Conservation (phyloP, 1,140 invertebrate genomes). For the Pemphigus obesinymphae region DNA sequence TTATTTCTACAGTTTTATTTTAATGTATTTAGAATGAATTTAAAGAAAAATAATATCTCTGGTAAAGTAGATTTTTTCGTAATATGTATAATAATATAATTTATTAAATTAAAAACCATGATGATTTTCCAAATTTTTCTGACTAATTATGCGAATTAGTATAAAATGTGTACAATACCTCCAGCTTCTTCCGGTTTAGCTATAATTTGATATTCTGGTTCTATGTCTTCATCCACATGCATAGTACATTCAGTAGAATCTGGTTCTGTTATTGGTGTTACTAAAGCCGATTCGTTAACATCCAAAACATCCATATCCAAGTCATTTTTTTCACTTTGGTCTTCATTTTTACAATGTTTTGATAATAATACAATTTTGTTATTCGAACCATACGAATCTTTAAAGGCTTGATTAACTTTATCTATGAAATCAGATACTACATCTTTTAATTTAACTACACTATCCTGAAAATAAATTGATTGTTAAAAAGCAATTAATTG, state of each 20-base stretch:
- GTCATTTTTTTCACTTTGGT: background rate
- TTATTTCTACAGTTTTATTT: too few species aligned
- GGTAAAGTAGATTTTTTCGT: too few species aligned
- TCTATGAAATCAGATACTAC: background rate
- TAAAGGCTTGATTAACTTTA: background rate
- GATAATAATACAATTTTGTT: background rate
- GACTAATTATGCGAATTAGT: too few species aligned
- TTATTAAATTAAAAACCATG: too few species aligned
- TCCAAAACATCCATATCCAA: background rate
- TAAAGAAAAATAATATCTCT: too few species aligned
- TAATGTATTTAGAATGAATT: too few species aligned
- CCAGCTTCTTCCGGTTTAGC: slow-evolving; percentile 30
- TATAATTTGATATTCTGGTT: background rate
- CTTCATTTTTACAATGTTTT: background rate
- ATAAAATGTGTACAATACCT: slow-evolving; percentile 31
- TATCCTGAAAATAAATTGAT: background rate
- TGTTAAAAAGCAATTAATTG: background rate
- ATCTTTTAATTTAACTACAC: background rate
- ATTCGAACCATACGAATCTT: background rate
- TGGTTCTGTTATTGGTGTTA: background rate
- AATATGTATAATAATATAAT: too few species aligned
- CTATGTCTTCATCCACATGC: background rate
- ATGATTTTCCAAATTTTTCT: too few species aligned
- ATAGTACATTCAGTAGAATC: background rate
- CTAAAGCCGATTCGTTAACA: background rate